These are phyloP conservation scores for Acanthoscelides obtectus DNA, from an alignment of 2,888 invertebrate species.

Conservation along the genomic window DNA sequence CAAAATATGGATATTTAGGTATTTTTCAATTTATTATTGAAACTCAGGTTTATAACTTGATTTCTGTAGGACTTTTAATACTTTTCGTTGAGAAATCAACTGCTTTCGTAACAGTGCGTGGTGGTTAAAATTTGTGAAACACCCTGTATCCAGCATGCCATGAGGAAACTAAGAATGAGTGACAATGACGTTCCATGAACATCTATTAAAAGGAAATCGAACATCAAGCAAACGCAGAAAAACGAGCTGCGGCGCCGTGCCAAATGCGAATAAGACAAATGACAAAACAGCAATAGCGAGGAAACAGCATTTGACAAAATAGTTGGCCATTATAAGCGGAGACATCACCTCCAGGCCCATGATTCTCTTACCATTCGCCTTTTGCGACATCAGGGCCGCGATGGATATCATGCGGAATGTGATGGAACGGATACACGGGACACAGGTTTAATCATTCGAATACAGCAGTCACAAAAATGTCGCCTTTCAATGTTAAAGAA, in stretches of 20 bases:
- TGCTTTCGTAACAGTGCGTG: too few relatives aligned
- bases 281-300: not conserved
- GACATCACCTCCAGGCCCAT: constrained; percentile 2
- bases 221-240: not conserved
- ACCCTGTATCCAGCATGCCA: too few relatives aligned
- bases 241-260: not conserved
- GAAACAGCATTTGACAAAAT: not conserved
- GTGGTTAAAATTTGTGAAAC: too few relatives aligned
- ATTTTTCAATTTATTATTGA: too few relatives aligned
- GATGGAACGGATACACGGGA: not conserved
- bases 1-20: too few relatives aligned
- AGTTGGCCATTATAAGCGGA: not conserved
- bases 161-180: too few relatives aligned
- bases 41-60: too few relatives aligned
- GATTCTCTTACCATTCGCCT: not conserved
- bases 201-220: not conserved
- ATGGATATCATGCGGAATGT: not conserved
- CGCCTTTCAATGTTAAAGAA: too few relatives aligned
- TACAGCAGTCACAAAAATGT: not conserved
- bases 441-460: not conserved
- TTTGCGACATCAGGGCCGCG: not conserved
- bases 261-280: not conserved
- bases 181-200: too few relatives aligned
- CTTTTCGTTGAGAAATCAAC: too few relatives aligned
- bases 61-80: too few relatives aligned